Evolutionary conservation across 2,797 vertebrate species (phyloP).

Genomic region (Malurus leucopterus): DNA sequence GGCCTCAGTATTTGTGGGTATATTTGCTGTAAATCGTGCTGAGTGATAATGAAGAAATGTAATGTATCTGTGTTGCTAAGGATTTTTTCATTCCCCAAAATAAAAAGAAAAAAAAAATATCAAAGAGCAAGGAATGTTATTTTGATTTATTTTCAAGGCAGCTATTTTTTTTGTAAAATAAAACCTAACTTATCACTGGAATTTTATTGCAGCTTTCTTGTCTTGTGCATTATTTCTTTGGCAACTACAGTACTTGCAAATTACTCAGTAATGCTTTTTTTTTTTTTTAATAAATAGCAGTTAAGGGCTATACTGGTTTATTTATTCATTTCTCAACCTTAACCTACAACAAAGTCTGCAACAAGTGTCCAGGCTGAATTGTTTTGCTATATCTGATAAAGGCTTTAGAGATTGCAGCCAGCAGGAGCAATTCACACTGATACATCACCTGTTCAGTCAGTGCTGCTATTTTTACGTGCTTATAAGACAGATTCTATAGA

Average conservation of each 20-base stretch:
- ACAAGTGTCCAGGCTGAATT: not conserved
- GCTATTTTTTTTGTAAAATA: slow-evolving; percentile 43
- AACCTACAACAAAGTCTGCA: not conserved
- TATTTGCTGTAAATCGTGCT: slow-evolving; percentile 1
- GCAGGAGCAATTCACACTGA: not conserved
- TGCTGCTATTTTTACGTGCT: not conserved
- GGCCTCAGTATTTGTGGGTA: slow-evolving; percentile 10
- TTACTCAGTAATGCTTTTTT: not conserved
- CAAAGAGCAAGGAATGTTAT: not conserved
- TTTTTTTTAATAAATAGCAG: slow-evolving; percentile 36
- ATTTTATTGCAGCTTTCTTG: not conserved
- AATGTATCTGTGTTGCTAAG: not conserved
- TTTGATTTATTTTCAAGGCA: slow-evolving; percentile 26
- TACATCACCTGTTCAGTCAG: not conserved
- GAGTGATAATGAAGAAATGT: slow-evolving; percentile 1
- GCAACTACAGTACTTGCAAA: not conserved
- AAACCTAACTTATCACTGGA: not conserved
- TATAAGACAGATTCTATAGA: not conserved
- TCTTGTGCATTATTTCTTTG: not conserved
- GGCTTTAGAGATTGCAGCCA: not conserved
- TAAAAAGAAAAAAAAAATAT: not conserved
- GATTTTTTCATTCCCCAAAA: not conserved
- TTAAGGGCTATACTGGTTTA: slow-evolving; percentile 35
- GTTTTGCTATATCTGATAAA: not conserved
- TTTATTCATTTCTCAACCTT: not conserved